Evolutionary conservation across 2,113 vertebrate species (phyloP).

Genomic region (Pagrus major): DNA sequence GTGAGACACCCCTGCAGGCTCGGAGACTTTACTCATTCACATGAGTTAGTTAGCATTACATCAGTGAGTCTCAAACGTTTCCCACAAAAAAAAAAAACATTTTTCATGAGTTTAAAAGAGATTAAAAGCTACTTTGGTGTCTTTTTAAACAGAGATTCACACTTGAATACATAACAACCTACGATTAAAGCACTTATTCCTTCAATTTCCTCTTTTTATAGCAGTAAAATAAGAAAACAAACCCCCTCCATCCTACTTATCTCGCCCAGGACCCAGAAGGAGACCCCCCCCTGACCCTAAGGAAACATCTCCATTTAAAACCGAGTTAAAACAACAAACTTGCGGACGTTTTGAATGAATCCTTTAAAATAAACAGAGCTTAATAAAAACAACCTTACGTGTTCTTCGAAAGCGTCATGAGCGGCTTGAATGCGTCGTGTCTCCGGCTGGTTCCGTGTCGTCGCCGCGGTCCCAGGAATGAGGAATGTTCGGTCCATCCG

Average conservation of each 20-base stretch:
- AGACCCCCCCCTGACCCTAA: conserved; percentile 2
- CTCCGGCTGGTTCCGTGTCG: background rate
- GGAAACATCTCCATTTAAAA: background rate
- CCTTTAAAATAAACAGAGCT: no score
- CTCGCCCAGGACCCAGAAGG: background rate
- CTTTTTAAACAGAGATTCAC: background rate
- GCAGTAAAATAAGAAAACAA: background rate
- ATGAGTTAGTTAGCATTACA: background rate
- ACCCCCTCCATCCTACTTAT: background rate
- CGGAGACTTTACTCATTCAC: conserved; percentile 43
- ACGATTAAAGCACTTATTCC: background rate
- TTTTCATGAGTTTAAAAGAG: no score
- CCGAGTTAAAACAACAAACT: conserved; percentile 17
- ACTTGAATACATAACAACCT: background rate
- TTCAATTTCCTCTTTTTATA: background rate
- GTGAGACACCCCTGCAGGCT: conserved; percentile 14
- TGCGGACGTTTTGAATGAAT: background rate
- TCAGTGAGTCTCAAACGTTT: background rate
- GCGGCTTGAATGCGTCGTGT: conserved; percentile 28
- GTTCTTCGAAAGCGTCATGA: conserved; percentile 46
- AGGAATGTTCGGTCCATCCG: conserved; percentile 52
- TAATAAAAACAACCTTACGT: conserved; percentile 43
- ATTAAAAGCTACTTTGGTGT: background rate
- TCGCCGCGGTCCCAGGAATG: conserved; percentile 39
- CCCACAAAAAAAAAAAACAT: background rate